phyloP scores from a whole-genome alignment of 2,888 invertebrate species.

The Lepidochitona cinerea region DNA sequence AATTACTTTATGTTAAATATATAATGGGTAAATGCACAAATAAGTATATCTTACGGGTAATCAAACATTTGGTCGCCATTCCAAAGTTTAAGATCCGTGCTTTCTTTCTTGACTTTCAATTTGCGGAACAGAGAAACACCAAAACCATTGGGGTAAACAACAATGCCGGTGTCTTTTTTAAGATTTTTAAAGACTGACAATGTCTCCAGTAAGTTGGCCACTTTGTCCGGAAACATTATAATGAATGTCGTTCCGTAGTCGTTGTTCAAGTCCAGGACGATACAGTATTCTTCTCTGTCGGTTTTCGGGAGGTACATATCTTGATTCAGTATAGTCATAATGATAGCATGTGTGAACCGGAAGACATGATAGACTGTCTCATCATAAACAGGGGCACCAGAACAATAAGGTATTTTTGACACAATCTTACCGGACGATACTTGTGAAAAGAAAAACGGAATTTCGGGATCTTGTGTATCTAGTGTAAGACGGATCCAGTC shows the following conservation, averaged over 20 bases:
- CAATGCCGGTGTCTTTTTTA: background rate
- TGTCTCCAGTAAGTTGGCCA: background rate
- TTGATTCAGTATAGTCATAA: background rate
- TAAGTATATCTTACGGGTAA: background rate
- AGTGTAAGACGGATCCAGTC: background rate
- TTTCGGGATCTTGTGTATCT: background rate
- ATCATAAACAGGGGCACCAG: background rate
- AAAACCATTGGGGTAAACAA: background rate
- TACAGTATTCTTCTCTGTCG: background rate
- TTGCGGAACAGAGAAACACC: background rate
- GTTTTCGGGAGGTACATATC: background rate
- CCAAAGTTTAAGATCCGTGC: background rate
- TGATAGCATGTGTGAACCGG: background rate
- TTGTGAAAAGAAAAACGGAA: background rate
- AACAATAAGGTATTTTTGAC: background rate
- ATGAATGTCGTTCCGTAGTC: conserved; percentile 1
- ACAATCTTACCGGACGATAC: background rate
- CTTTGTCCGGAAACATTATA: conserved; percentile 3
- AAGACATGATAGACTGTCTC: background rate
- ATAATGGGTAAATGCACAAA: too few relatives aligned
- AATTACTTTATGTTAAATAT: too few relatives aligned
- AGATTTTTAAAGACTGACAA: background rate
- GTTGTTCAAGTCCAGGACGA: background rate
- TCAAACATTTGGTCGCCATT: conserved; percentile 1
- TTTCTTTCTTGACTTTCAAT: background rate